Conservation (phyloP, 2,113 vertebrate species). For the Myxocyprinus asiaticus region DNA sequence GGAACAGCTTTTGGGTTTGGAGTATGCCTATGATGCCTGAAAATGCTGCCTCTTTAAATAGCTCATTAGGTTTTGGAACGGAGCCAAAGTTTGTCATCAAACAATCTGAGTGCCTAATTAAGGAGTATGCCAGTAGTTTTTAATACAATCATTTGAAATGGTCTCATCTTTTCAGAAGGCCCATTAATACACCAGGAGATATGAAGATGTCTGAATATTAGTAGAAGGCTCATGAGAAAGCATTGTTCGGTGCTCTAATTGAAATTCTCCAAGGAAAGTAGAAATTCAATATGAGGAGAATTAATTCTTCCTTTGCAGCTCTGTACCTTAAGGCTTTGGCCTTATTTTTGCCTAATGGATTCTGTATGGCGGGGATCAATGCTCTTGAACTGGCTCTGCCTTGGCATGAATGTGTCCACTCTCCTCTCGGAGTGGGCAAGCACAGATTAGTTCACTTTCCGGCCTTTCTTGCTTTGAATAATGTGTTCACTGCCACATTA, state of each 20-base stretch:
- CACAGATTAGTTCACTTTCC: neutral
- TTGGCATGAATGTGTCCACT: neutral
- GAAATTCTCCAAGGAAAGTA: constrained; percentile 59
- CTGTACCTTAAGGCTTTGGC: constrained; percentile 52
- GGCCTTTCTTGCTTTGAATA: neutral
- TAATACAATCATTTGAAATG: neutral
- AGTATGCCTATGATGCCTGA: too few relatives aligned
- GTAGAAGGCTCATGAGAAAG: constrained; percentile 1
- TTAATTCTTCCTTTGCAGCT: constrained; percentile 64
- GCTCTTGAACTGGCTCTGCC: constrained; percentile 22
- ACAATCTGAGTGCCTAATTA: constrained; percentile 1
- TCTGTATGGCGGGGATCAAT: constrained; percentile 63
- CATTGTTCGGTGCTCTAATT: constrained; percentile 61
- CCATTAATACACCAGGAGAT: neutral
- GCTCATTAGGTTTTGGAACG: too few relatives aligned
- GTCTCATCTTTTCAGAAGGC: constrained; percentile 8
- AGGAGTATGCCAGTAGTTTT: neutral
- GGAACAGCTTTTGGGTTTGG: too few relatives aligned
- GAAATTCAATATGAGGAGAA: constrained; percentile 62
- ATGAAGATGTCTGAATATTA: constrained; percentile 31
- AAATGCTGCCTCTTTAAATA: too few relatives aligned
- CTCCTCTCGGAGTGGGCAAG: neutral
- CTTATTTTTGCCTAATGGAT: constrained; percentile 69
- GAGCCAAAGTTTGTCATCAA: neutral
- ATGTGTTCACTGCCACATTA: neutral